Evolutionary conservation across 2,113 vertebrate species (phyloP).

Genomic region (Pygoscelis adeliae): DNA sequence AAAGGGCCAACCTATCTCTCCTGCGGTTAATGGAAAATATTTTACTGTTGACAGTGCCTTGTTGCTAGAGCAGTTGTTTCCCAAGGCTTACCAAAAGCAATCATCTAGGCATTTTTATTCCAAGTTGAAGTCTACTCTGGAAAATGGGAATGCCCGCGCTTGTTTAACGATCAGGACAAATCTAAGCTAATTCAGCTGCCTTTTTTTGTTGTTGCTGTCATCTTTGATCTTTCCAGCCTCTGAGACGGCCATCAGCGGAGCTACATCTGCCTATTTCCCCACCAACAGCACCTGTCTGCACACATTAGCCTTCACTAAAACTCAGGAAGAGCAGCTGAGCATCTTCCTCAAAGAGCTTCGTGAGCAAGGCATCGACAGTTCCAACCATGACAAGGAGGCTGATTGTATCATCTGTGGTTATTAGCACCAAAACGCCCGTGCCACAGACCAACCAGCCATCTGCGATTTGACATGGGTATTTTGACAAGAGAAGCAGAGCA

Average conservation of each 20-base stretch:
- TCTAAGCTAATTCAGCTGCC: neutral
- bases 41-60: neutral
- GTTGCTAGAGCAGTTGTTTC: neutral
- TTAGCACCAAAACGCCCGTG: neutral
- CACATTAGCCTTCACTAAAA: neutral
- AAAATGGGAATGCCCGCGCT: accelerated
- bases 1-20: neutral
- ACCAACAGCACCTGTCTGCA: slow-evolving; percentile 62
- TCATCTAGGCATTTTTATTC: neutral
- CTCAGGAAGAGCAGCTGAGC: neutral
- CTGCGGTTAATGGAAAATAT: neutral
- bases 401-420: slow-evolving; percentile 55
- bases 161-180: neutral
- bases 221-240: slow-evolving; percentile 29
- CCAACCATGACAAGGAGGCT: neutral
- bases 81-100: neutral
- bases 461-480: neutral
- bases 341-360: slow-evolving; percentile 61
- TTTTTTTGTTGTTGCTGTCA: neutral
- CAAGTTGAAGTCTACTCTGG: neutral
- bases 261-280: slow-evolving; percentile 73
- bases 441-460: neutral
- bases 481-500: neutral
- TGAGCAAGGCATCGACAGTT: accelerated
- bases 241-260: slow-evolving; percentile 40